Conservation (phyloP, 2,888 invertebrate genomes). For the Mayetiola destructor region DNA sequence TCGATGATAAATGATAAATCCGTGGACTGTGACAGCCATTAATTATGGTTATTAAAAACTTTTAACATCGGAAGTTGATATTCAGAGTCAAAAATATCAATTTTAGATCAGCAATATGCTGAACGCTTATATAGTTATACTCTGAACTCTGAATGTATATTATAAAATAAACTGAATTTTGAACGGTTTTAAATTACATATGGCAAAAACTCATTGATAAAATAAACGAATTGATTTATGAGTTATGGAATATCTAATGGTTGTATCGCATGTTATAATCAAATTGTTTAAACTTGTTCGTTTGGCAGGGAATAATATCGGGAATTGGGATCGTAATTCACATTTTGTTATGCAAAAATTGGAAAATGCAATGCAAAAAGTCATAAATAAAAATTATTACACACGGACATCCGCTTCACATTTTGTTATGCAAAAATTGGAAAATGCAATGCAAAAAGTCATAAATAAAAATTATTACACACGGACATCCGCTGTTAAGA, state of each 20-base stretch:
- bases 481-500: conserved; percentile 12
- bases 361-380: neutral
- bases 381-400: conserved; percentile 12
- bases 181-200: neutral
- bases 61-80: no score
- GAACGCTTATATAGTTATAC: no score
- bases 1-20: no score
- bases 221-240: conserved; percentile 11
- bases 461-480: conserved; percentile 12
- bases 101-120: no score
- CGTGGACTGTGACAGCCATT: no score
- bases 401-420: neutral
- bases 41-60: no score
- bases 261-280: neutral
- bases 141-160: no score
- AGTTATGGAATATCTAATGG: conserved; percentile 1
- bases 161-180: no score
- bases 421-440: neutral
- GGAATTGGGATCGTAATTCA: no score
- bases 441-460: neutral
- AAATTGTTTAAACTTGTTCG: neutral
- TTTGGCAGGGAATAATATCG: neutral
- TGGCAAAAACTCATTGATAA: conserved; percentile 2
- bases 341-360: neutral
- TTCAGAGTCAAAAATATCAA: no score